Conservation (phyloP, 2,113 vertebrate genomes). For the Dipodomys merriami region DNA sequence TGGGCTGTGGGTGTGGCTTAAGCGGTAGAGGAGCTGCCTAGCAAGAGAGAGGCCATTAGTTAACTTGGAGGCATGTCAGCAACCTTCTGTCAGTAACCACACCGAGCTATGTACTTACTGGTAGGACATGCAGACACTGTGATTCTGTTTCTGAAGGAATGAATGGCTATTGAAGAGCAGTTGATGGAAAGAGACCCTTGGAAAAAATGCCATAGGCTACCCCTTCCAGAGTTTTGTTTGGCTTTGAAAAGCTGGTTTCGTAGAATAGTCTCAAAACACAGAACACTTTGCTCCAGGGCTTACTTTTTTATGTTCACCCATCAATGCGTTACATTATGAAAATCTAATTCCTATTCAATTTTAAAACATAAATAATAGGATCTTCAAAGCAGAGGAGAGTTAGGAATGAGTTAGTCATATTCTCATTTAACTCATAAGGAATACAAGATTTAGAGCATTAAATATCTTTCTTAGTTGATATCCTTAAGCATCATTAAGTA, state of each 20-base stretch:
- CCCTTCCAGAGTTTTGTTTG: neutral
- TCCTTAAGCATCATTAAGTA: neutral
- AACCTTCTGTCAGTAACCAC: neutral
- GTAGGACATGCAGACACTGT: neutral
- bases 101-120: neutral
- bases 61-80: neutral
- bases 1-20: neutral
- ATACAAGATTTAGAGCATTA: neutral
- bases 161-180: neutral
- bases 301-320: neutral
- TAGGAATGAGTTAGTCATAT: neutral
- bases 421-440: neutral
- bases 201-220: neutral
- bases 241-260: neutral
- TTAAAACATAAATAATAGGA: neutral
- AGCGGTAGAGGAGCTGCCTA: too few species aligned
- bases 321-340: neutral
- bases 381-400: conserved; percentile 5
- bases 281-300: neutral
- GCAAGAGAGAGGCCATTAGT: neutral
- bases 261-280: neutral
- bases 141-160: conserved; percentile 7
- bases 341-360: neutral
- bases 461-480: neutral
- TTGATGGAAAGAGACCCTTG: neutral